phyloP scores from a whole-genome alignment of 1,140 invertebrate genomes.

The Delia radicum region DNA sequence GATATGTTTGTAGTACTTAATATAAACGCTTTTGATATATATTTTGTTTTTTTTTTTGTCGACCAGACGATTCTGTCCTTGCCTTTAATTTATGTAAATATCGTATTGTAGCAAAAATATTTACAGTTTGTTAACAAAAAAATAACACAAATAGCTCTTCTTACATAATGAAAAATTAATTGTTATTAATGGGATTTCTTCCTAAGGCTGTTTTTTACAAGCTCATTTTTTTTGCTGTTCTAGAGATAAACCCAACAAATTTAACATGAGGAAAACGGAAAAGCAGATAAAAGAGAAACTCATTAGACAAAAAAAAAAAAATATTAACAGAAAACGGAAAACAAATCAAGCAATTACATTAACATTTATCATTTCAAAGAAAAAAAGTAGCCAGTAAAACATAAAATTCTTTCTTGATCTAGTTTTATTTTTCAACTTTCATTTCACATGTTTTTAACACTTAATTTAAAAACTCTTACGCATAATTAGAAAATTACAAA shows the following conservation, averaged over 20 bases:
- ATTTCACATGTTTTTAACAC: background rate
- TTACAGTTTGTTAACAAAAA: too few species aligned
- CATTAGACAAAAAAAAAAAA: background rate
- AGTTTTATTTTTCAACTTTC: background rate
- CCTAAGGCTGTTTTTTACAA: background rate
- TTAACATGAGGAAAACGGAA: background rate
- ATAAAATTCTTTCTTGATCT: background rate
- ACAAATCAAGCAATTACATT: slow-evolving; percentile 21
- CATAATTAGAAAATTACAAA: slow-evolving; percentile 19
- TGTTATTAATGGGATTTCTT: slow-evolving; percentile 13
- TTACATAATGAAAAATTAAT: background rate
- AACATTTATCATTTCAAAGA: slow-evolving; percentile 16
- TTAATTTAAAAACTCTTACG: slow-evolving; percentile 17
- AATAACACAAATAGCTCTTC: too few species aligned
- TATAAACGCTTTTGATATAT: too few species aligned
- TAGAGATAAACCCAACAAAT: background rate
- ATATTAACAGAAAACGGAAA: background rate
- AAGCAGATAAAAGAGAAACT: background rate
- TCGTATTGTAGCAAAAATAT: too few species aligned
- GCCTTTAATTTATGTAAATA: too few species aligned
- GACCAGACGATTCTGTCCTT: too few species aligned
- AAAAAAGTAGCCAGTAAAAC: background rate
- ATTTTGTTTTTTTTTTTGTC: too few species aligned
- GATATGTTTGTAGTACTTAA: too few species aligned
- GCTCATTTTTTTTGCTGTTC: background rate